Conservation (phyloP, 2,888 invertebrate genomes). For the Ypsolopha sequella region DNA sequence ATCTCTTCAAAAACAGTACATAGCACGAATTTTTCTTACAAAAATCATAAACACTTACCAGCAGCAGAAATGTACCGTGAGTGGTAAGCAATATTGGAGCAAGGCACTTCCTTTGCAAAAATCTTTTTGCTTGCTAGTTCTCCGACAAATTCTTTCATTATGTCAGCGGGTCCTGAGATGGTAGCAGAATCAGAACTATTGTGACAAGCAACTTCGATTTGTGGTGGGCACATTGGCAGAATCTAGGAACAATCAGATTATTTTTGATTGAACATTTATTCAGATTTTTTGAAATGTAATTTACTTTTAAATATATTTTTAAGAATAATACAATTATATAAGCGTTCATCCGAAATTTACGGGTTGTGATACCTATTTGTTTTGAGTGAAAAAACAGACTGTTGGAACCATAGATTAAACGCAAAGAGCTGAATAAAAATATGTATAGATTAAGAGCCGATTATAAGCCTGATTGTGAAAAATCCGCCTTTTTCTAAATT, state of each 20-base stretch:
- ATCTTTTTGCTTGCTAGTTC: conserved; percentile 35
- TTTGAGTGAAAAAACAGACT: too few relatives aligned
- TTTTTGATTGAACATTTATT: too few relatives aligned
- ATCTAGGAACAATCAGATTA: conserved; percentile 15
- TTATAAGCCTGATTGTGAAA: too few relatives aligned
- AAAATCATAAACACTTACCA: conserved; percentile 26
- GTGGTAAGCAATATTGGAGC: conserved; percentile 89
- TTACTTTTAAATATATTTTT: too few relatives aligned
- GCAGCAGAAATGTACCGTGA: conserved; percentile 81
- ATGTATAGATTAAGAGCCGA: too few relatives aligned
- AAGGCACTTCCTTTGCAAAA: conserved; percentile 50
- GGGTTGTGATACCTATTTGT: too few relatives aligned
- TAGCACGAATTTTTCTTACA: not conserved
- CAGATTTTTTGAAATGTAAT: too few relatives aligned
- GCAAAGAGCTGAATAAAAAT: too few relatives aligned
- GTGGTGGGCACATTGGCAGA: conserved; percentile 52
- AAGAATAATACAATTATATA: too few relatives aligned
- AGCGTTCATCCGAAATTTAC: too few relatives aligned
- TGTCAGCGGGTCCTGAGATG: conserved; percentile 79
- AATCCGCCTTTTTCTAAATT: too few relatives aligned
- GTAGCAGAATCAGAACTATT: conserved; percentile 83
- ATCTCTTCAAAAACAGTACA: not conserved
- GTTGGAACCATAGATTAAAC: too few relatives aligned
- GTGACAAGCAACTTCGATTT: conserved; percentile 82
- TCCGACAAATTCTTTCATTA: conserved; percentile 69